Evolutionary conservation across 1,140 invertebrate species (phyloP), one percentile per base, ranked within the genome.

Genomic region (Contarinia nasturtii): DNA sequence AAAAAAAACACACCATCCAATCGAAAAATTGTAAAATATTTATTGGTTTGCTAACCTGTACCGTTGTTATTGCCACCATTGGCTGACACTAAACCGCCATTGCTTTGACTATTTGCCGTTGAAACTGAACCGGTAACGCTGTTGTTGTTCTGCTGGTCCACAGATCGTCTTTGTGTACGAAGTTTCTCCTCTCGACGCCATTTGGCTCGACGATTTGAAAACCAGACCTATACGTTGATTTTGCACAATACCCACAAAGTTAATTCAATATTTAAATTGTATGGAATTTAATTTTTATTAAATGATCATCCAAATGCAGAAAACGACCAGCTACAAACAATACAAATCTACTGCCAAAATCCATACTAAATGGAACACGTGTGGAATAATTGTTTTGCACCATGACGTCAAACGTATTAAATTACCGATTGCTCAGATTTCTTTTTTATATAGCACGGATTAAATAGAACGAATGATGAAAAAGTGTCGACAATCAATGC

Each of bases 151-250:
- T 38, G 36, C 67, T 69, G 65, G 64, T 75, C 75, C 40, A 71
- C 79, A 51, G 70, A 72, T 49, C 84, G 74, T 46, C 87, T 68
- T 68, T 93, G 89, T 61, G 84, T 90, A 43, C 91, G 76, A 52
- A 96, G 72, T 70, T 98, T 98, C 67, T 98, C 94, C 67, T 98
- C 95, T 37, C 95, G 76, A 52, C 94, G 75, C 91, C 92, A 98
- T 75, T 98, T 98, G 48, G 94, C 95, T 50, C 95, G 75, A 47
- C 94, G 77, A 72, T 98, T 98, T 50, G 88, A 94, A 73, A 98
- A 98, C 94, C 94, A 98, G 45, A 97, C 92, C 86, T 93, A 68
- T 52, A 44, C 15, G 11, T 33, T 2, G 11, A 27, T 33, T 15
- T 15, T 11, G 18, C 19, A 19, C 17, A 43, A 4, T 14, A 18